These are phyloP conservation scores for Crypturellus undulatus DNA, from an alignment of 2,113 vertebrate genomes.

Conservation along the genomic window DNA sequence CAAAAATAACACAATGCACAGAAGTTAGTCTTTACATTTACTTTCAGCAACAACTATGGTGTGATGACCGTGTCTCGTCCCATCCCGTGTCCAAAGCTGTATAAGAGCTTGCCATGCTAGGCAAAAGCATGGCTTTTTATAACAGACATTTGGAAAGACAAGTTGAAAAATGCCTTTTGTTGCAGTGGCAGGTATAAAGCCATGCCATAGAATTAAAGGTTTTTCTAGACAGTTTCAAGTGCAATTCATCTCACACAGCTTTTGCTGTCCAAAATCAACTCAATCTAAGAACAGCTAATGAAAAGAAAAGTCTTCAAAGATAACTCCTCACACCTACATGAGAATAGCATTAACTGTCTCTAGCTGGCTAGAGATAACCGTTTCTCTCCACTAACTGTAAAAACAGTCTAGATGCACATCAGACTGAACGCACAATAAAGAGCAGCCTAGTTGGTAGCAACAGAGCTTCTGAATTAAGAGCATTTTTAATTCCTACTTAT, in stretches of 20 bases:
- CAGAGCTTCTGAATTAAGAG: background rate
- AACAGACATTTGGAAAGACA: background rate
- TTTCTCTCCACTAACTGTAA: background rate
- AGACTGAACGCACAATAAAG: background rate
- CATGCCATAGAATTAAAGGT: background rate
- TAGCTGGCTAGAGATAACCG: background rate
- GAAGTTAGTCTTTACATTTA: too few species aligned
- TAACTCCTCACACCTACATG: background rate
- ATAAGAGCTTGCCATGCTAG: background rate
- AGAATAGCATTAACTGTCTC: background rate
- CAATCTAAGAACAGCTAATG: background rate
- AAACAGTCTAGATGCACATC: background rate
- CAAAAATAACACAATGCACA: background rate
- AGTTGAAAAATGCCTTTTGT: background rate
- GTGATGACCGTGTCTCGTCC: background rate
- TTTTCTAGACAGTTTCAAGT: background rate
- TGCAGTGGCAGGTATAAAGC: background rate
- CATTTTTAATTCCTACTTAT: too few species aligned
- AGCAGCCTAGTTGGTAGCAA: background rate
- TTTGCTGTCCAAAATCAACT: background rate
- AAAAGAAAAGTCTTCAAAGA: background rate
- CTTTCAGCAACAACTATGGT: too few species aligned
- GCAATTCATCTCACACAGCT: background rate
- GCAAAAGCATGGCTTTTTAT: background rate
- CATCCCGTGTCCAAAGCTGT: background rate